Percentiles rank a stretch among this genome's conserved stretches.
Evolutionary conservation across 2,797 vertebrate species (phyloP).

Genomic region (Brachyrhaphis roseni): DNA sequence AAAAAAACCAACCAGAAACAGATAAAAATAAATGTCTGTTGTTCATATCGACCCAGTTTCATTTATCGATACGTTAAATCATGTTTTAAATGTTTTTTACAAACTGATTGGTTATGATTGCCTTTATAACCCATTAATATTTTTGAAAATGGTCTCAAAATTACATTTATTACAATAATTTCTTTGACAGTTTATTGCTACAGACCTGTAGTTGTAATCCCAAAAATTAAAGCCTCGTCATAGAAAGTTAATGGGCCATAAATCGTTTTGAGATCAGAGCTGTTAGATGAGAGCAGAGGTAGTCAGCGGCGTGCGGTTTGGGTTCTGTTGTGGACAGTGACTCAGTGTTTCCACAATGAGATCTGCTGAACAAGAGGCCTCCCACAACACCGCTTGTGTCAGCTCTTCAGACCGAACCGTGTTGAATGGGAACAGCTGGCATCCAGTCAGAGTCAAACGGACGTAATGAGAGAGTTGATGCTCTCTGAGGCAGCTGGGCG

Average conservation of each 20-base stretch:
- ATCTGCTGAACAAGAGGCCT: slow-evolving; percentile 57
- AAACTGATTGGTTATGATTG: too few species aligned
- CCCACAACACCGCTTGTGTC: slow-evolving; percentile 54
- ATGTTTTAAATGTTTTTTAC: too few species aligned
- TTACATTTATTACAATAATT: neutral
- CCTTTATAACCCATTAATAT: too few species aligned
- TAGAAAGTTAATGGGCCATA: neutral
- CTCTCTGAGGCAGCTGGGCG: slow-evolving; percentile 12
- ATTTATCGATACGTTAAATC: too few species aligned
- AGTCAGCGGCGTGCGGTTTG: slow-evolving; percentile 25
- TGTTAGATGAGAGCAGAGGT: slow-evolving; percentile 1
- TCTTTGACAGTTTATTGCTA: too few species aligned
- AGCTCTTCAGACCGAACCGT: slow-evolving; percentile 34
- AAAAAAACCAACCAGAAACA: too few species aligned
- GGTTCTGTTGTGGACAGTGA: slow-evolving; percentile 62
- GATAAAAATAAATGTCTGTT: too few species aligned
- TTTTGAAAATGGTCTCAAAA: too few species aligned
- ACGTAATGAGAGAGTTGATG: slow-evolving; percentile 24
- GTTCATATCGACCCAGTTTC: too few species aligned
- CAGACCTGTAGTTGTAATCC: neutral
- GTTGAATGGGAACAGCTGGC: slow-evolving; percentile 43
- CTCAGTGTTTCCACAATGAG: slow-evolving; percentile 64
- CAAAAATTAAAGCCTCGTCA: neutral
- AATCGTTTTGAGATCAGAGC: neutral
- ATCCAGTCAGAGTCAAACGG: slow-evolving; percentile 30